phyloP scores from a whole-genome alignment of 2,888 invertebrate species.

The Lagria hirta region DNA sequence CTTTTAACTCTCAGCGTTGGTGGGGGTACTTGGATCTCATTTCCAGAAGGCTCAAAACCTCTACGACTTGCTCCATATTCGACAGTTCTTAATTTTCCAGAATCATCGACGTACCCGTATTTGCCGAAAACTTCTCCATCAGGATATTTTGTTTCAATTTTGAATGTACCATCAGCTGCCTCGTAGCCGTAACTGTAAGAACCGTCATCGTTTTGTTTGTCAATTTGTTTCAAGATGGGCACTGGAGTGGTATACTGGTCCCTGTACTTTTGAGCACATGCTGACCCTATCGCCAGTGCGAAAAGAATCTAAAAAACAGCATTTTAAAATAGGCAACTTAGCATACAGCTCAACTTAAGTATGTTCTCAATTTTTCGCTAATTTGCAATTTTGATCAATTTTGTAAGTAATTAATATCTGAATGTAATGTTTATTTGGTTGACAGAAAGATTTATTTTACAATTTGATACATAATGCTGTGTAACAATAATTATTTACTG shows the following conservation, averaged over 20 bases:
- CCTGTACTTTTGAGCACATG: constrained; percentile 51
- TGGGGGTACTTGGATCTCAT: constrained; percentile 79
- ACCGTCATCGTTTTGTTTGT: constrained; percentile 83
- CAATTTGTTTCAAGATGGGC: constrained; percentile 80
- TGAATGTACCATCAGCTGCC: constrained; percentile 82
- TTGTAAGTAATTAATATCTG: no score
- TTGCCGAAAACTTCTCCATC: constrained; percentile 85
- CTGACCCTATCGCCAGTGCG: no score
- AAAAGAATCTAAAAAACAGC: constrained; percentile 3
- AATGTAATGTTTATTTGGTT: no score
- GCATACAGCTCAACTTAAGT: no score
- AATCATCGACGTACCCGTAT: constrained; percentile 85
- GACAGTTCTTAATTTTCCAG: constrained; percentile 73
- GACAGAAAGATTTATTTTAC: no score
- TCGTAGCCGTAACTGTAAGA: constrained; percentile 89
- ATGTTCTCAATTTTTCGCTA: no score
- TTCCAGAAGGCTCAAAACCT: constrained; percentile 80
- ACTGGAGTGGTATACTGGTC: constrained; percentile 74
- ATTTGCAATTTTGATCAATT: no score
- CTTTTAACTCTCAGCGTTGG: constrained; percentile 63
- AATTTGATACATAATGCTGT: no score
- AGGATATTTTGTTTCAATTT: constrained; percentile 84
- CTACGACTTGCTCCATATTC: constrained; percentile 82
- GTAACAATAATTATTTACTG: no score
- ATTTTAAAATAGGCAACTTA: no score